Conservation (phyloP, 2,888 invertebrate species). For the Electrophaes corylata region DNA sequence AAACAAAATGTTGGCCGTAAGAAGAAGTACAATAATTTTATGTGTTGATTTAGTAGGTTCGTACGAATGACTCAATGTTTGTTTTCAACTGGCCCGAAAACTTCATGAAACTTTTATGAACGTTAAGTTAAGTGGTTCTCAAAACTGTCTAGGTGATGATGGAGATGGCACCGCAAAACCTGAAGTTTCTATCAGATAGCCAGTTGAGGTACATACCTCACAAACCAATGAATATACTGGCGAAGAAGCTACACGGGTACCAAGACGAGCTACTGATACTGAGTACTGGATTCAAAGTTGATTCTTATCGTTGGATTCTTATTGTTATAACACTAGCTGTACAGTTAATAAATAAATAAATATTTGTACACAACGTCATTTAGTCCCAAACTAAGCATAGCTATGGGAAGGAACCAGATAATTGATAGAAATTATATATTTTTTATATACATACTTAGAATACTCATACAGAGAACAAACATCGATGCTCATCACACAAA, state of each 20-base stretch:
- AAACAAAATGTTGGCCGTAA: too few relatives aligned
- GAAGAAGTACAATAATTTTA: background rate
- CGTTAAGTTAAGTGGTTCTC: too few relatives aligned
- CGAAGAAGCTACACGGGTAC: conserved; percentile 57
- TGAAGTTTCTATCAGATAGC: conserved; percentile 58
- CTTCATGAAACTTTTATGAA: background rate
- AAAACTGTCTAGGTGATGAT: conserved; percentile 75
- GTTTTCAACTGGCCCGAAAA: too few relatives aligned
- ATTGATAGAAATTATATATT: too few relatives aligned
- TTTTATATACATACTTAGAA: too few relatives aligned
- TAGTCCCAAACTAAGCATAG: too few relatives aligned
- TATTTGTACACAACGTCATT: too few relatives aligned
- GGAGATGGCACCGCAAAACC: conserved; percentile 56
- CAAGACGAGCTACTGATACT: conserved; percentile 40
- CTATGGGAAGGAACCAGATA: too few relatives aligned
- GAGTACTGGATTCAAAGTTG: conserved; percentile 14
- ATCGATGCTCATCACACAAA: too few relatives aligned
- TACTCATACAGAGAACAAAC: too few relatives aligned
- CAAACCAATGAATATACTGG: conserved; percentile 63
- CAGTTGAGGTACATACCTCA: conserved; percentile 59
- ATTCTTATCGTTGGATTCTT: conserved; percentile 2
- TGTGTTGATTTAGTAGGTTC: background rate
- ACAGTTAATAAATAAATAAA: too few relatives aligned
- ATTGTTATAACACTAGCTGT: conserved; percentile 3
- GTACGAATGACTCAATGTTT: too few relatives aligned